phyloP scores from a whole-genome alignment of 2,113 vertebrate genomes.

The Mustelus asterias region DNA sequence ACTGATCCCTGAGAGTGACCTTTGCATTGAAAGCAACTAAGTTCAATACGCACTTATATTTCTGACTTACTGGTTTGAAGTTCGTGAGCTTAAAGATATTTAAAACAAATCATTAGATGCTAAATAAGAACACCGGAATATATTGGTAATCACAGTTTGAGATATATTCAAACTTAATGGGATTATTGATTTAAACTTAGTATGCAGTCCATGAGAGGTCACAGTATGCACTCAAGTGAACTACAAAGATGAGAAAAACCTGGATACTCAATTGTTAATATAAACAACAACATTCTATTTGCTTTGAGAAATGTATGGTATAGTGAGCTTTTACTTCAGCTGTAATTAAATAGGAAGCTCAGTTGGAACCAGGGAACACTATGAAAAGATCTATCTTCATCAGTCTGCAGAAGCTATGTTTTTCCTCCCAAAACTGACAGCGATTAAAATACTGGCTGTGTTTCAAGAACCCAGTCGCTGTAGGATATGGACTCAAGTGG shows the following conservation, averaged over 20 bases:
- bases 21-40: neutral
- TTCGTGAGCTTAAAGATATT: neutral
- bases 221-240: neutral
- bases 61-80: neutral
- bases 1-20: neutral
- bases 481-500: neutral
- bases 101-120: neutral
- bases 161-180: neutral
- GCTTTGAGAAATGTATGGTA: neutral
- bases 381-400: neutral
- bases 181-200: neutral
- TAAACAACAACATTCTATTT: neutral
- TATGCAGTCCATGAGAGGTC: neutral
- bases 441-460: neutral
- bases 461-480: neutral
- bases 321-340: neutral
- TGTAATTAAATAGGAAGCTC: neutral
- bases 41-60: neutral
- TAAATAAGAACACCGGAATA: neutral
- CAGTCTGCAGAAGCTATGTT: neutral
- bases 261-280: neutral
- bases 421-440: conserved; percentile 8
- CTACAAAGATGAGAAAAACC: neutral
- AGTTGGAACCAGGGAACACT: neutral
- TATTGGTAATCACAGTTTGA: neutral